phyloP scores from a whole-genome alignment of 2,113 vertebrate genomes.

The Zosterops hypoxanthus region DNA sequence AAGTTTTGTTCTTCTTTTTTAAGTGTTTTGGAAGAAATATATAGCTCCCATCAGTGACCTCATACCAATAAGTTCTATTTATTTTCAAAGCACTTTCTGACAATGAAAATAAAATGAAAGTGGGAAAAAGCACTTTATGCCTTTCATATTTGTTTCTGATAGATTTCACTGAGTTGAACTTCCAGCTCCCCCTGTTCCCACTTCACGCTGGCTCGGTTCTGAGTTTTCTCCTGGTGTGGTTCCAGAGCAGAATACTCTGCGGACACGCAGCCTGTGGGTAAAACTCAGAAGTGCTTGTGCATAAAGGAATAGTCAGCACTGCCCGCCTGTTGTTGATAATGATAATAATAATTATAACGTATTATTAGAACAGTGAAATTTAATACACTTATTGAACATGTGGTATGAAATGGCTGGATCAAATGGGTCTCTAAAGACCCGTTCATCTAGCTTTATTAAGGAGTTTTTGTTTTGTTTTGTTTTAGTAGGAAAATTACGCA shows the following conservation, averaged over 20 bases:
- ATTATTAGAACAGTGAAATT: neutral
- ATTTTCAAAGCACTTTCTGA: neutral
- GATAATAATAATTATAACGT: neutral
- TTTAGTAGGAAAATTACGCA: neutral
- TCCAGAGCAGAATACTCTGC: neutral
- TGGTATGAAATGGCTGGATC: neutral
- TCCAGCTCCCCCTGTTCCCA: neutral
- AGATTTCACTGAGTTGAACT: neutral
- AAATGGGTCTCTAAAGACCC: neutral
- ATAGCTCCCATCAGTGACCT: neutral
- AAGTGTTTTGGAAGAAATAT: neutral
- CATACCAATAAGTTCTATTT: neutral
- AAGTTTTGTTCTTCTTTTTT: neutral
- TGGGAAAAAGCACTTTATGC: neutral
- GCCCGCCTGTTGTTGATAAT: neutral
- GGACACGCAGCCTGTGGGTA: accelerated
- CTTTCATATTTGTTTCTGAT: neutral
- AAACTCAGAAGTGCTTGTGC: neutral
- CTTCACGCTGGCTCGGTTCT: accelerated
- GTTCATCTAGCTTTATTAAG: neutral
- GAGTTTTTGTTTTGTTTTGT: neutral
- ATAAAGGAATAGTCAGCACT: neutral
- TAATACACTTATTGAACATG: neutral
- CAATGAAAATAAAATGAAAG: neutral
- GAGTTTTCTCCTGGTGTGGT: neutral